Evolutionary conservation across 2,888 invertebrate genomes (phyloP), one percentile per base, ranked within the genome.

Genomic region (Drosophila antonietae): DNA sequence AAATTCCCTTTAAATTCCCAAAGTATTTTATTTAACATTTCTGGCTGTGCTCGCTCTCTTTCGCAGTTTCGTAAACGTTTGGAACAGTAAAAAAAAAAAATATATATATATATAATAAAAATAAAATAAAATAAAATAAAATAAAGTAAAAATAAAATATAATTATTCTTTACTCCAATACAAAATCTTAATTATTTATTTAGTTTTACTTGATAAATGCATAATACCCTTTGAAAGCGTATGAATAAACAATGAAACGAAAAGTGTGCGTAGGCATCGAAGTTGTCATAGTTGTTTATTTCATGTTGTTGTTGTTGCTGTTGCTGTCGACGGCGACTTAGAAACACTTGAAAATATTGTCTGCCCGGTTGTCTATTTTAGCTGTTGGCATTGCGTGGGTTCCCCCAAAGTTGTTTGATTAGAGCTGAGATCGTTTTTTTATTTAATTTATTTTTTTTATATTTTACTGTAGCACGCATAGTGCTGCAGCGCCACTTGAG

Each of bases 281-380:
- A 72, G 73, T 73, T 75, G 78, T 75, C 60, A 64, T 59, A 73
- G 78, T 65, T 68, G 55, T 60, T 64, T 49, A 43, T 56, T 35
- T 60, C 49, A 14, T 51, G 56, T 63, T 55, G 43, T 12, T 43
- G 44, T 33, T 49, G 37, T 65, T 81, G 70, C 66, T 68, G 33
- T 55, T 51, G 66, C 31, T 51, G 70, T 62, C 64, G 68, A 63
- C 68, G 62, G 56, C 66, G 60, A 46, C 65, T 84, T 82, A 88
- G 88, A 85, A 88, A 79, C 85, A 85, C 81, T 83, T 81, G 76
- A 72, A 49, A 75, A 79, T 66, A 68, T 37, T 64, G 85, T 84
- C 88, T 87, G 78, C 77, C 77, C 65, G 57, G 51, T 58, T 81
- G 80, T 75, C 81, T 73, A 57, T 59, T 65, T 71, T 23, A 60